phyloP scores from a whole-genome alignment of 2,113 vertebrate genomes.

The Meles meles region DNA sequence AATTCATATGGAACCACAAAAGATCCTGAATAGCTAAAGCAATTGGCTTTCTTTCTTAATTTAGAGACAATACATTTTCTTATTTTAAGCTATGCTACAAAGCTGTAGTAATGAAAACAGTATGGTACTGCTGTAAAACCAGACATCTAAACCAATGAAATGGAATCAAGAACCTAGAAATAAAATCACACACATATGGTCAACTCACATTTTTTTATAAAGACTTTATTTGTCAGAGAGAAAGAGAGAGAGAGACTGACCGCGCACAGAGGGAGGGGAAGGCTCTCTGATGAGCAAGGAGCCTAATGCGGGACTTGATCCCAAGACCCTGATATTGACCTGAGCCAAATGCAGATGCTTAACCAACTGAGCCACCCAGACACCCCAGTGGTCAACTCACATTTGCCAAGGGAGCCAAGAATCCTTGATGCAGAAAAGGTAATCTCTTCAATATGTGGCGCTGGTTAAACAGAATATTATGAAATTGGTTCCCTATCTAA shows the following conservation, averaged over 20 bases:
- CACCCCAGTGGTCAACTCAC: background rate
- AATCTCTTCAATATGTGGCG: background rate
- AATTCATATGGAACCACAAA: background rate
- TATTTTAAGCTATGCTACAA: background rate
- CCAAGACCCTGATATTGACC: background rate
- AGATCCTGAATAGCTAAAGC: background rate
- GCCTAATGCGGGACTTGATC: background rate
- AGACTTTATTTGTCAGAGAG: background rate
- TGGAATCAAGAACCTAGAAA: background rate
- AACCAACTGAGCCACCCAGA: background rate
- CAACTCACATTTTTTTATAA: background rate
- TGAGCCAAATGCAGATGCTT: background rate
- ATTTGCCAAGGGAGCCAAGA: background rate
- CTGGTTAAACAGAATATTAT: background rate
- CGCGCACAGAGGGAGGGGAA: background rate
- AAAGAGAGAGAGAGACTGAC: too few species aligned
- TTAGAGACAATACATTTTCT: background rate
- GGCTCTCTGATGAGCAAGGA: background rate
- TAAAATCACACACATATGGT: background rate
- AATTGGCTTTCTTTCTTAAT: background rate
- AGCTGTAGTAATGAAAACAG: background rate
- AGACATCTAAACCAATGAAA: background rate
- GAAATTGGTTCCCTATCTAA: background rate
- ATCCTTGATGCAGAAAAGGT: background rate
- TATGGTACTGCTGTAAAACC: background rate